A percentile compares a stretch with the other conserved stretches of the same genome.
Evolutionary conservation across 1,140 invertebrate species (phyloP).

Genomic region (Paralvinella palmiformis): DNA sequence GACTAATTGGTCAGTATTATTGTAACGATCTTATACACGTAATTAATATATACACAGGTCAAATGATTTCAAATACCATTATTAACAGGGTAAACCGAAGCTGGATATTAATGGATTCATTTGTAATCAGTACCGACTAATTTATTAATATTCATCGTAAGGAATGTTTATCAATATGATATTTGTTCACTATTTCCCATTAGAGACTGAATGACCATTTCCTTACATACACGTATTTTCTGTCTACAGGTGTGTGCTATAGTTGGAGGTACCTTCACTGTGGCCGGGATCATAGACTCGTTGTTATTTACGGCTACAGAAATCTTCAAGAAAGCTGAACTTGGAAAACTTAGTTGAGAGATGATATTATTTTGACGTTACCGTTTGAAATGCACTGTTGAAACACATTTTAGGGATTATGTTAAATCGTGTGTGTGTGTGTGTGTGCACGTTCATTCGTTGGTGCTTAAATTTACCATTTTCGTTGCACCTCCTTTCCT

Average conservation of each 20-base stretch:
- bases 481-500: no score
- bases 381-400: no score
- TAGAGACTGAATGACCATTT: no score
- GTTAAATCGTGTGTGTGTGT: no score
- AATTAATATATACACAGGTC: no score
- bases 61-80: not conserved
- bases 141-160: not conserved
- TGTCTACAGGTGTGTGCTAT: conserved; percentile 59
- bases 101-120: not conserved
- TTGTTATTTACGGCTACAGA: conserved; percentile 59
- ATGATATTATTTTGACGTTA: conserved; percentile 1
- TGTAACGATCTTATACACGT: no score
- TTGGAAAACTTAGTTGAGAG: conserved; percentile 48
- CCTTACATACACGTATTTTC: not conserved
- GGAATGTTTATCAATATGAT: not conserved
- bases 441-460: no score
- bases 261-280: conserved; percentile 64
- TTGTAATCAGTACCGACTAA: not conserved
- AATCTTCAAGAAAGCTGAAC: conserved; percentile 56
- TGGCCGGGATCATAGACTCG: conserved; percentile 62
- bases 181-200: not conserved
- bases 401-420: no score
- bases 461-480: no score
- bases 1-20: no score
- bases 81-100: not conserved